Base-by-base conservation (phyloP, 2,113 vertebrate genomes). In the Cynocephalus volans region DNA sequence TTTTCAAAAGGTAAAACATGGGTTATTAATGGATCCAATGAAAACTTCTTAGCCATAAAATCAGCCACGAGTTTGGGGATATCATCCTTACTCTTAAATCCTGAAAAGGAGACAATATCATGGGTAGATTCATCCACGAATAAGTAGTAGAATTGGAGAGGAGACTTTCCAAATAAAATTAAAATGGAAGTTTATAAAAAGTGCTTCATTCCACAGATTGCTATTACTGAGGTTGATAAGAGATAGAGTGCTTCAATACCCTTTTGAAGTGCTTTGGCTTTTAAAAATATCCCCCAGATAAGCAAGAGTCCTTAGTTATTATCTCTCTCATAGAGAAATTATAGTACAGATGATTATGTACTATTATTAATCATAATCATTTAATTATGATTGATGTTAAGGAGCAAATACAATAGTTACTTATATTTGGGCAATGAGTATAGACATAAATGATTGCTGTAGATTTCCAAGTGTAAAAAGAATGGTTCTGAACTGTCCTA, bases 21-120 rank as follows among this genome's bases (percentile, higher is more conserved):
- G 52, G 98, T 99, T 72, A 99, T 99, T 98, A 99, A 99, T 92
- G 99, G 98, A 41, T 99, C 99, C 97, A 99, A 83, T 93, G 99
- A 97, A 95, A 99, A 98, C 94, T 99, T 99, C 94, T 99, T 99
- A n/a, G 87, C 98, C 98, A 99, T 98, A 97, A 99, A 99, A 69
- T 99, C 99, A 15, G 98, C 92, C 45, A 99, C 99, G 80, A 99
- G 98, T 95, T 98, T 99, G 23, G 99, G 98, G 36, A 99, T 98
- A 8, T 87, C 79, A 1, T 97, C 99, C 98, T 88, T 97, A 79
- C 97, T 81, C 54, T 98, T 98, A 18, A 18, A 98, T 17, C 98
- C 98, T 98, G 88, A 82, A 81, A 80, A 80, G 54, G 80, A 84
- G 64, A 70, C 5, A n/a, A 12, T 8, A 79, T 41, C 36, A 76